phyloP scores from a whole-genome alignment of 1,140 invertebrate genomes.

The Brachystomella parvula region DNA sequence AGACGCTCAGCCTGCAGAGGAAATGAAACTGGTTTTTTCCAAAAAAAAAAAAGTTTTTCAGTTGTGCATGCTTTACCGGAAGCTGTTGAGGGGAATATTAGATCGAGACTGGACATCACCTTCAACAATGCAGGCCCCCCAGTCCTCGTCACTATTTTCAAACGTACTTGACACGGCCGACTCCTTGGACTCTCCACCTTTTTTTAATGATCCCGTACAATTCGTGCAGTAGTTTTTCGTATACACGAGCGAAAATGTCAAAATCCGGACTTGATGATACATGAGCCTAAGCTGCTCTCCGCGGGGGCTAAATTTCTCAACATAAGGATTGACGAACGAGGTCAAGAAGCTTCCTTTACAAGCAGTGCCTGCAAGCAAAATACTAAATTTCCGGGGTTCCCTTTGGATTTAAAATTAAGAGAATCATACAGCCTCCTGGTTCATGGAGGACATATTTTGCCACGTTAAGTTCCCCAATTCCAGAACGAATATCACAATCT shows the following conservation, averaged over 20 bases:
- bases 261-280: neutral
- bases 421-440: neutral
- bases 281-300: constrained; percentile 8
- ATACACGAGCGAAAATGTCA: neutral
- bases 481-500: constrained; percentile 2
- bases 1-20: neutral
- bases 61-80: constrained; percentile 6
- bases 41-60: neutral
- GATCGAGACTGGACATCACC: constrained; percentile 3
- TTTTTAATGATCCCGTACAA: neutral
- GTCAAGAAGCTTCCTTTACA: neutral
- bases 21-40: neutral
- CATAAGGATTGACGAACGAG: constrained; percentile 13
- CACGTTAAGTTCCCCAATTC: neutral
- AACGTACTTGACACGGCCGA: neutral
- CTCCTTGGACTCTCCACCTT: neutral
- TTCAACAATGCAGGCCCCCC: constrained; percentile 16
- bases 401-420: no score
- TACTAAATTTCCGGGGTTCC: neutral
- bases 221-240: neutral
- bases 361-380: neutral
- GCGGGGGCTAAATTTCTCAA: neutral
- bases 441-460: neutral
- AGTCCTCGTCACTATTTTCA: neutral
- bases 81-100: constrained; percentile 13